A percentile compares a stretch with the other conserved stretches of the same genome.
Conservation (phyloP, 2,797 vertebrate species). For the Spondyliosoma cantharus region DNA sequence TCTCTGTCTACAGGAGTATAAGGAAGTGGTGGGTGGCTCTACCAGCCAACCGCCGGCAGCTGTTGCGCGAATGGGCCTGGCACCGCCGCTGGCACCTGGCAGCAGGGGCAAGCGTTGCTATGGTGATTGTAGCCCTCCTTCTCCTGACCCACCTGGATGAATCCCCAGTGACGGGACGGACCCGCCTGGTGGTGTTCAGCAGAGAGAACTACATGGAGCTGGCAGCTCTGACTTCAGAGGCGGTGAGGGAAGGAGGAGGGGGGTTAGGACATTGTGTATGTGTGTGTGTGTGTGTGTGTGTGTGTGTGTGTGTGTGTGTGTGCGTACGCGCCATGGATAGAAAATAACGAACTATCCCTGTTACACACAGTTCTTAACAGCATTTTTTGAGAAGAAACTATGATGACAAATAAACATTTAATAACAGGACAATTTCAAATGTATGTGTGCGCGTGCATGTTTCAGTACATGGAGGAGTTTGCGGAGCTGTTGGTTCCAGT, state of each 20-base stretch:
- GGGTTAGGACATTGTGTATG: not conserved
- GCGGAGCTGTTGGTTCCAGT: constrained; percentile 84
- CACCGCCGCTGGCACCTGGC: constrained; percentile 88
- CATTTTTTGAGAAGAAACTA: constrained; percentile 1
- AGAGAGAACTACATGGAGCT: constrained; percentile 90
- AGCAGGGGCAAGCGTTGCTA: constrained; percentile 77
- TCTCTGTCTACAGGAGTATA: constrained; percentile 86
- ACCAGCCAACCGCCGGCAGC: constrained; percentile 88
- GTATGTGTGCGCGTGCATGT: constrained; percentile 1
- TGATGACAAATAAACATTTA: constrained; percentile 1
- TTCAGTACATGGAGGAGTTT: constrained; percentile 91
- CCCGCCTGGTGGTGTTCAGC: constrained; percentile 89
- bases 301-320: not conserved
- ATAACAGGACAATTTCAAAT: constrained; percentile 12
- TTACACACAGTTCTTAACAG: not conserved
- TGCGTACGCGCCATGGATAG: not conserved
- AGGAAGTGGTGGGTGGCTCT: constrained; percentile 95
- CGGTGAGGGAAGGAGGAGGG: constrained; percentile 79
- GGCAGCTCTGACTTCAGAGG: constrained; percentile 86
- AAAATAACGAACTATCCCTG: not conserved
- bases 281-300: constrained; percentile 7
- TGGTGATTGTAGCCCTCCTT: constrained; percentile 84
- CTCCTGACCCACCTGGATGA: constrained; percentile 93
- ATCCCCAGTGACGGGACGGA: constrained; percentile 91
- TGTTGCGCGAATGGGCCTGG: constrained; percentile 85